Base-by-base conservation (phyloP, 2,113 vertebrate species). In the Tricholaema leucomelas region DNA sequence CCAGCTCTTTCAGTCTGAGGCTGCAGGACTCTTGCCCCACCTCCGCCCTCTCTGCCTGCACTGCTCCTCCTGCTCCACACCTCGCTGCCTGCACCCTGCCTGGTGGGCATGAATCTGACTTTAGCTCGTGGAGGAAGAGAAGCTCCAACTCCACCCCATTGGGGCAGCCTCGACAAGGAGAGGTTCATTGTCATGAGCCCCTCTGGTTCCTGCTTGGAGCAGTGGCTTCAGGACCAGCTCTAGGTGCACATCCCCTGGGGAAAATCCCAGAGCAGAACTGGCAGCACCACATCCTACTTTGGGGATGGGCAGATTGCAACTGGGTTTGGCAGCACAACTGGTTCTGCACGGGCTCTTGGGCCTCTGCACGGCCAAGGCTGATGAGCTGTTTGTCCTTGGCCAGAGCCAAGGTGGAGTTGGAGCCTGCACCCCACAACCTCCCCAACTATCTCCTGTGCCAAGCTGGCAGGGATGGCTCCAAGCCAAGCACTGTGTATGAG, bases 1-100 rank as follows among this genome's bases (percentile, higher is more conserved):
- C 98, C 98, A 98, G 98, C 97, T 98, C 98, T 98, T 98, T 97
- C 96, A 52, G 87, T 97, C 95, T 90, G 97, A 97, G 96, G 96
- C 97, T 97, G 97, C 97, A 88, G 88, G 92, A 96, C 97, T 95
- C 95, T 92, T 80, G 56, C 79, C 94, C 96, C 91, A 25, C 91
- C 91, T 97, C 87, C 61, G 42, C 83, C 85, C 77, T 95, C 69
- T 79, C 95, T 96, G 74, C 73, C 93, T 96, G 64, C 7, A 3
- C 54, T 66, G 40, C 7, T 75, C 66, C 83, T 55, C 12, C 36
- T 90, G 35, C 13, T 91, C n/a, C 85, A 87, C 92, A 46, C 20
- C 33, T 52, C 0, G 0, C 61, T 92, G 59, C 69, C 72, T 6
- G 1, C 42, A 42, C 24, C 50, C 44, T n/a, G 58, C 40, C 52